These are phyloP conservation scores for Porites australiensis DNA, from an alignment of 64 coral and sea anemone species.

Conservation along the genomic window DNA sequence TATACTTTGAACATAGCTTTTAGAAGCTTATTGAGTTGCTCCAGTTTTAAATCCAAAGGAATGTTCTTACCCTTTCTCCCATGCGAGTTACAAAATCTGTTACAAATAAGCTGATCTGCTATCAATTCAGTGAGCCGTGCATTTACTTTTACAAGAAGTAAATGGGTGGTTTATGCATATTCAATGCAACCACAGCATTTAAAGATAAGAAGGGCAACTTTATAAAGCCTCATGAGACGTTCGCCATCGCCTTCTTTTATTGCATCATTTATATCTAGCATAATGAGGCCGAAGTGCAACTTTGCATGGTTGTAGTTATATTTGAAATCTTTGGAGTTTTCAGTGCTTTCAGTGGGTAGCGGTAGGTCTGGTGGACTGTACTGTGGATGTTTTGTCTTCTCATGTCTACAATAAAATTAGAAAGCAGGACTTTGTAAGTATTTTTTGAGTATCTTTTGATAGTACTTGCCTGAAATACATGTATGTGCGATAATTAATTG, in stretches of 20 bases:
- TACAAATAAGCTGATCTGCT: constrained; percentile 32
- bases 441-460: no score
- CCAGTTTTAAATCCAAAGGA: constrained; percentile 34
- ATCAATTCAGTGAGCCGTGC: constrained; percentile 5
- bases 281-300: not conserved
- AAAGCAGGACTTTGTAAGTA: not conserved
- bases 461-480: no score
- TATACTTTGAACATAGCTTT: constrained; percentile 38
- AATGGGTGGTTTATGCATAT: constrained; percentile 22
- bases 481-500: no score
- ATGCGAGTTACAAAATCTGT: constrained; percentile 34
- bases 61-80: constrained; percentile 30
- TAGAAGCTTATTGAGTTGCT: constrained; percentile 37
- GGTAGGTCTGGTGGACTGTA: not conserved
- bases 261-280: constrained; percentile 28
- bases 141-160: constrained; percentile 17
- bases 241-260: constrained; percentile 39
- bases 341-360: not conserved
- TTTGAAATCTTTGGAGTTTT: not conserved
- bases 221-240: constrained; percentile 22
- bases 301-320: constrained; percentile 25
- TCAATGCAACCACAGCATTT: constrained; percentile 5
- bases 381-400: not conserved
- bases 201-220: constrained; percentile 18
- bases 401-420: not conserved